Evolutionary conservation across 1,140 invertebrate genomes (phyloP).

Genomic region (Lucilia cuprina): DNA sequence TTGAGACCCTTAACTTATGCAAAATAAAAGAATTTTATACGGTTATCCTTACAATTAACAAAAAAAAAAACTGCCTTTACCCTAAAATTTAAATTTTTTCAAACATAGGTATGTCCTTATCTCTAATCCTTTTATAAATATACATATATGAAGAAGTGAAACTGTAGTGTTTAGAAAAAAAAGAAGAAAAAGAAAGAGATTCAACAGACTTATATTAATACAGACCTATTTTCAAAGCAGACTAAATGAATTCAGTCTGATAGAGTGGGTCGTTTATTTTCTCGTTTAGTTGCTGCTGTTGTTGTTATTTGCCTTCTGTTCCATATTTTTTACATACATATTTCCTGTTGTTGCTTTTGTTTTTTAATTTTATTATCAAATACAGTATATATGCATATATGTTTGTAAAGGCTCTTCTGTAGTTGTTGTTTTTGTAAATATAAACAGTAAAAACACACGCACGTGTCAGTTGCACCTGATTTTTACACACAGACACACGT

Average conservation of each 20-base stretch:
- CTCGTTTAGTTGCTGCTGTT: background rate
- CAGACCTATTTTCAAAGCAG: no score
- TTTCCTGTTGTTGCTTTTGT: background rate
- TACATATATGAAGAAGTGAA: no score
- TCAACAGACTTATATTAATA: no score
- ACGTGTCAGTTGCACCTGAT: slow-evolving; percentile 8
- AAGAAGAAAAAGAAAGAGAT: no score
- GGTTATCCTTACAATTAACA: no score
- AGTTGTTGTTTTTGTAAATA: background rate
- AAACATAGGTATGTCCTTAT: no score
- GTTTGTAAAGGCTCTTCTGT: background rate
- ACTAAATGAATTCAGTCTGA: background rate
- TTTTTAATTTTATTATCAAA: background rate
- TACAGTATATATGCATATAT: background rate
- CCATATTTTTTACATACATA: background rate
- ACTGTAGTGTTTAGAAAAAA: no score
- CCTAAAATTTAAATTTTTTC: no score
- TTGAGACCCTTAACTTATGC: no score
- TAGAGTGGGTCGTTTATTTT: background rate
- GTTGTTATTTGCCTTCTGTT: background rate
- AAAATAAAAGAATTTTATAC: no score
- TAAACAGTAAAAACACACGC: background rate
- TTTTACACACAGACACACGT: background rate
- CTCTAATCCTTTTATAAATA: no score
- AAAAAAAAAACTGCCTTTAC: no score